Base-by-base conservation (phyloP, 2,113 vertebrate genomes). In the Microcebus jonahi region DNA sequence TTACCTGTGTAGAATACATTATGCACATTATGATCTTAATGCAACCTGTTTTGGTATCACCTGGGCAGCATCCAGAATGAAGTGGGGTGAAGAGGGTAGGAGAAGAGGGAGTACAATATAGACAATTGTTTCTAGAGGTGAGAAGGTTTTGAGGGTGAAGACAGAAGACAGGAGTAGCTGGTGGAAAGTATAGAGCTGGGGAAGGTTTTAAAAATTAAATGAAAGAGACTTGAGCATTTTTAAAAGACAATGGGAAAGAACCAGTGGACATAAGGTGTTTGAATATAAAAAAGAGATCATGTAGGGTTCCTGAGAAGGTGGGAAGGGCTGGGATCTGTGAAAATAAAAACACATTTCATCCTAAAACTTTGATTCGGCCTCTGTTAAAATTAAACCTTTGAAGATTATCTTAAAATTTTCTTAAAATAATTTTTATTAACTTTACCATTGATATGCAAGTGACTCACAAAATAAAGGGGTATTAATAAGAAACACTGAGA, bases 351-450 rank as follows among this genome's bases (percentile, higher is more conserved):
- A 48, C 8, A 29, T 87, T 84, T 96, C 10, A 70, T 73, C 21
- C 68, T 42, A 70, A 88, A 84, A 75, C n/a, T 88, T 73, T 59
- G 48, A 92, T 80, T 61, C 13, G 50, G 15, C 5, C 10, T 88
- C 95, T 81, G 82, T 91, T 85, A 75, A 75, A 61, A 81, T 70
- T 36, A 85, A 70, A 76, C 65, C 17, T 70, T 81, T 27, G 76
- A n/a, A 82, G 50, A 86, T 63, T 70, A 61, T 31, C 20, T 82
- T 90, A 53, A 81, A 50, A 63, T 67, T 83, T 88, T 50, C 53
- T 87, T 42, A 89, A 95, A 76, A 81, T 81, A 80, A 92, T 45
- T 88, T 77, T 65, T 73, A 85, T 48, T 95, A 68, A 93, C n/a
- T 90, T 92, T 70, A 71, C 42, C 25, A 80, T 8, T 85, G 53